These are phyloP conservation scores for Steinernema feltiae DNA, from an alignment of 1,140 invertebrate genomes.

Conservation along the genomic window DNA sequence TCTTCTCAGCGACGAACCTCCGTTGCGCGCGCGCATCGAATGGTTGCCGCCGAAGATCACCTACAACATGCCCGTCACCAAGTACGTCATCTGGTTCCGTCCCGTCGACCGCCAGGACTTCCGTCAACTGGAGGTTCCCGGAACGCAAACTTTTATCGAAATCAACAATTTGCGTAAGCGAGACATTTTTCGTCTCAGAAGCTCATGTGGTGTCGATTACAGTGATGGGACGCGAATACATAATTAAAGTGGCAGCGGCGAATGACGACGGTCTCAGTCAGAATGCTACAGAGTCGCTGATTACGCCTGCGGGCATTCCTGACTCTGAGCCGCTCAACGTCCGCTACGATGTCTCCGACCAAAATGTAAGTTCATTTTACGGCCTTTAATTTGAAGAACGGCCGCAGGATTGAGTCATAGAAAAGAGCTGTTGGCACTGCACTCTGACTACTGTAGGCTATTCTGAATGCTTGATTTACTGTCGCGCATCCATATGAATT, in stretches of 20 bases:
- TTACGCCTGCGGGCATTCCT: slow-evolving; percentile 57
- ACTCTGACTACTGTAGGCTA: too few relatives aligned
- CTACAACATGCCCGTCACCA: slow-evolving; percentile 34
- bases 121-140: slow-evolving; percentile 39
- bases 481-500: too few relatives aligned
- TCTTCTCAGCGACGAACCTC: slow-evolving; percentile 44
- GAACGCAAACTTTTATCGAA: slow-evolving; percentile 35
- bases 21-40: slow-evolving; percentile 46
- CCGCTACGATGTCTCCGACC: slow-evolving; percentile 58
- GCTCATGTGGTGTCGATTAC: slow-evolving; percentile 22
- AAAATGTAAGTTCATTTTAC: slow-evolving; percentile 54
- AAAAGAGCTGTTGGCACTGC: too few relatives aligned
- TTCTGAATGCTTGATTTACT: too few relatives aligned
- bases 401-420: too few relatives aligned
- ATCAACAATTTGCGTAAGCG: slow-evolving; percentile 46
- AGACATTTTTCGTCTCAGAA: background rate
- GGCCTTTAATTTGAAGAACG: too few relatives aligned
- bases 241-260: slow-evolving; percentile 40
- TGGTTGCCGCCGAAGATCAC: slow-evolving; percentile 47
- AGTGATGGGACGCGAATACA: slow-evolving; percentile 55
- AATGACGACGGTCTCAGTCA: slow-evolving; percentile 44
- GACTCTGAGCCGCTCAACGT: slow-evolving; percentile 62
- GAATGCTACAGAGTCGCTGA: slow-evolving; percentile 52
- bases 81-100: slow-evolving; percentile 49
- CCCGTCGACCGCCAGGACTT: slow-evolving; percentile 32